phyloP scores from a whole-genome alignment of 2,888 invertebrate species.

The Erebia epiphron region DNA sequence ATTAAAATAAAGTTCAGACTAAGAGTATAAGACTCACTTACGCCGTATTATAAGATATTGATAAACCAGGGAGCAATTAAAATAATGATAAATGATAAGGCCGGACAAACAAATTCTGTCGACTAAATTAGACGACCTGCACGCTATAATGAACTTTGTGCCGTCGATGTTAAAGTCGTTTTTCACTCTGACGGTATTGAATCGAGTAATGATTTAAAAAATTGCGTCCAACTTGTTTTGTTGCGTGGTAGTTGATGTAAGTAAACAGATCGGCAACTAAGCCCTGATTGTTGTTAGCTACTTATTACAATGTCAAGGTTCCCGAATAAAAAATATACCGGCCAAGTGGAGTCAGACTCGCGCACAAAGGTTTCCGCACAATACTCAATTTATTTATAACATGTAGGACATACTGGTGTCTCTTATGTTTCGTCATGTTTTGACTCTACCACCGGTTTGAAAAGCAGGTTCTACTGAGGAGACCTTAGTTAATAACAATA shows the following conservation, averaged over 20 bases:
- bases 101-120: conserved; percentile 52
- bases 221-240: conserved; percentile 46
- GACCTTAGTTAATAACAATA: too few relatives aligned
- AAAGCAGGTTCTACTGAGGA: too few relatives aligned
- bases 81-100: conserved; percentile 50
- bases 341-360: too few relatives aligned
- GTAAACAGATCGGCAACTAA: conserved; percentile 31
- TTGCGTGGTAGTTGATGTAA: conserved; percentile 37
- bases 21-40: neutral
- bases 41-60: conserved; percentile 26
- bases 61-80: conserved; percentile 42
- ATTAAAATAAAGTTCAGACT: neutral
- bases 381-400: too few relatives aligned
- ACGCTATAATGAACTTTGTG: conserved; percentile 5
- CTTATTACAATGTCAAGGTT: conserved; percentile 40
- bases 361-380: too few relatives aligned
- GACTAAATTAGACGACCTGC: conserved; percentile 41
- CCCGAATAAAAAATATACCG: neutral
- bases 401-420: too few relatives aligned
- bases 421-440: too few relatives aligned
- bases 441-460: too few relatives aligned
- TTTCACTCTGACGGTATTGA: conserved; percentile 12
- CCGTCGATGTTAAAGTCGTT: neutral
- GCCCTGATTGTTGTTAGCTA: conserved; percentile 10
- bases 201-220: conserved; percentile 42